These are phyloP conservation scores for Pelmatolapia mariae DNA, from an alignment of 2,113 vertebrate genomes.

Conservation along the genomic window DNA sequence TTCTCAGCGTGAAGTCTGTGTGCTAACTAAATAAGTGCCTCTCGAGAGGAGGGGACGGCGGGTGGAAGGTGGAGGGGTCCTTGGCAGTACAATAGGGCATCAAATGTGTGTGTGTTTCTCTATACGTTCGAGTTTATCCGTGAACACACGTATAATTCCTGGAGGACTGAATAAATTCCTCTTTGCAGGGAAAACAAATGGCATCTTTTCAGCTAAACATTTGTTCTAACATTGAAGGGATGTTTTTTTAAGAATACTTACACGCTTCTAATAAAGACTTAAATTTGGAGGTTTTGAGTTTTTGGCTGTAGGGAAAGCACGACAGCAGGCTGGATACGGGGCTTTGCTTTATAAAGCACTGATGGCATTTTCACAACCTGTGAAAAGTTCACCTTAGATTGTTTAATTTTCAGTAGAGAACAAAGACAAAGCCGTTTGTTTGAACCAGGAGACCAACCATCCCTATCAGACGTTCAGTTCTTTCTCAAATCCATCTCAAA, in stretches of 20 bases:
- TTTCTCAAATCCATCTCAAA: background rate
- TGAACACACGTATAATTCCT: background rate
- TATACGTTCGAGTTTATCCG: background rate
- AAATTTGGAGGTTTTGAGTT: background rate
- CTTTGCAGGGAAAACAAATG: background rate
- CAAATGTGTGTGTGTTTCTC: background rate
- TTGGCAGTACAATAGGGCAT: constrained; percentile 13
- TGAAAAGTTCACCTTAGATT: background rate
- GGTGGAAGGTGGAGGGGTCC: background rate
- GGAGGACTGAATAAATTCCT: background rate
- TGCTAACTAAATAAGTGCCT: constrained; percentile 47
- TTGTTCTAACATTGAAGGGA: background rate
- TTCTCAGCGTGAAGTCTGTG: constrained; percentile 37
- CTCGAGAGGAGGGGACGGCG: background rate
- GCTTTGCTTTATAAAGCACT: background rate
- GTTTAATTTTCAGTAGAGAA: background rate
- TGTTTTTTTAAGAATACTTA: background rate
- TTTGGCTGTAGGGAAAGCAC: background rate
- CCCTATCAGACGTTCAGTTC: background rate
- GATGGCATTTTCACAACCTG: background rate
- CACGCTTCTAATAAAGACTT: background rate
- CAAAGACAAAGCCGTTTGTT: background rate
- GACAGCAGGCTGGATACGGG: background rate
- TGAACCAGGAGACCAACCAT: background rate
- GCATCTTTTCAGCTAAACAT: background rate